Conservation (phyloP, 2,888 invertebrate species). For the Zeuzera pyrina region DNA sequence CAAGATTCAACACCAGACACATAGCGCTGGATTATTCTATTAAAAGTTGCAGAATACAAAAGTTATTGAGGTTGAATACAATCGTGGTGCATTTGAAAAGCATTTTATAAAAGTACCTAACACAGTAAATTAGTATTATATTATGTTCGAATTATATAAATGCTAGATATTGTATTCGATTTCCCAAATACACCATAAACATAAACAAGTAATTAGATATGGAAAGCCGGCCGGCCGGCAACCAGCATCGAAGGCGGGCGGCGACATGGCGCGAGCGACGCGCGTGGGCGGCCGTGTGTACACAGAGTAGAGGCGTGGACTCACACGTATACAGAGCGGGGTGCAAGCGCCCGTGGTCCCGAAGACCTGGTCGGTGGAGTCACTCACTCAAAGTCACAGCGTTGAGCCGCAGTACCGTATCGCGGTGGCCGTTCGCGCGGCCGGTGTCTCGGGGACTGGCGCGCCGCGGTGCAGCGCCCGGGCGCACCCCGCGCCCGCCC, state of each 20-base stretch:
- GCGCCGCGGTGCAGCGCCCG: conserved; percentile 51
- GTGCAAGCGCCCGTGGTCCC: conserved; percentile 44
- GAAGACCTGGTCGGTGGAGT: conserved; percentile 43
- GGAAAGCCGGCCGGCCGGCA: conserved; percentile 54
- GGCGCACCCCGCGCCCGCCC: conserved; percentile 34
- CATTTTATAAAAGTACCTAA: conserved; percentile 5
- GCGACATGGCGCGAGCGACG: conserved; percentile 15
- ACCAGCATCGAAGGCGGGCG: conserved; percentile 16
- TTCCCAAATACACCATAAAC: conserved; percentile 41
- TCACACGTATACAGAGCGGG: conserved; percentile 56
- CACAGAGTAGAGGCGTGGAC: conserved; percentile 25
- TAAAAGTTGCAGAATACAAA: too few relatives aligned
- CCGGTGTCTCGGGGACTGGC: conserved; percentile 71
- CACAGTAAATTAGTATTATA: too few relatives aligned
- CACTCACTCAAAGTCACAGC: conserved; percentile 35
- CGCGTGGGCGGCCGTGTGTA: conserved; percentile 16
- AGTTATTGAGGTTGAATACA: too few relatives aligned
- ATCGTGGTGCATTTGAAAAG: conserved; percentile 27
- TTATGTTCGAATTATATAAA: not conserved
- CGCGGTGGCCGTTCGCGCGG: conserved; percentile 58
- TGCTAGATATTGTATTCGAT: conserved; percentile 14
- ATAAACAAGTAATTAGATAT: conserved; percentile 31
- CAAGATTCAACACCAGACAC: too few relatives aligned
- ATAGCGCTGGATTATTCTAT: too few relatives aligned
- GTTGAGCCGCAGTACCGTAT: conserved; percentile 17